A percentile compares a stretch with the other conserved stretches of the same genome.
Conservation (phyloP, 2,113 vertebrate genomes). For the Sceloporus undulatus region DNA sequence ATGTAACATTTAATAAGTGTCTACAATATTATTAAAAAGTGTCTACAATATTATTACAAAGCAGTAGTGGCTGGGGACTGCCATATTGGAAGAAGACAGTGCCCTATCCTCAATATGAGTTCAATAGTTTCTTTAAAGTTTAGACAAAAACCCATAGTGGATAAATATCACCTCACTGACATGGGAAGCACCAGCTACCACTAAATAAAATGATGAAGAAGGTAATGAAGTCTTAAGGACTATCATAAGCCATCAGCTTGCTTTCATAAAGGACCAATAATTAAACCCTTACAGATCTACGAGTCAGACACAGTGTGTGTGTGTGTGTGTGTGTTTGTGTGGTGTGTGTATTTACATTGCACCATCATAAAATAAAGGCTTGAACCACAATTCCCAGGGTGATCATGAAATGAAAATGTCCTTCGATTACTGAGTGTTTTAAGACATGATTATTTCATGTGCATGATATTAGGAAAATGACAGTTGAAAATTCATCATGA, state of each 20-base stretch:
- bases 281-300: fast-evolving
- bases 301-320: not conserved
- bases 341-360: slow-evolving; percentile 62
- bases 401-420: slow-evolving; percentile 78
- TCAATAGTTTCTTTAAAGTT: no score
- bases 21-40: no score
- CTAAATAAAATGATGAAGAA: not conserved
- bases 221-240: not conserved
- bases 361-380: slow-evolving; percentile 66
- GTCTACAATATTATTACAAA: no score
- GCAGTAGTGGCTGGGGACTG: no score
- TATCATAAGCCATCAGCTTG: not conserved
- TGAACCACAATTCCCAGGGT: slow-evolving; percentile 74
- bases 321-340: fast-evolving
- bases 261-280: slow-evolving; percentile 18
- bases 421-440: slow-evolving; percentile 77
- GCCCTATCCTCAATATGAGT: no score
- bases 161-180: no score
- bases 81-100: no score
- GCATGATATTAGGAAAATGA: slow-evolving; percentile 80
- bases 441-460: slow-evolving; percentile 83
- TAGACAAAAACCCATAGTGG: no score
- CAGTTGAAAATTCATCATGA: slow-evolving; percentile 79
- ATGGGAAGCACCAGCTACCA: not conserved
- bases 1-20: no score